phyloP scores from a whole-genome alignment of 2,888 invertebrate genomes.

The Caenorhabditis virilis region DNA sequence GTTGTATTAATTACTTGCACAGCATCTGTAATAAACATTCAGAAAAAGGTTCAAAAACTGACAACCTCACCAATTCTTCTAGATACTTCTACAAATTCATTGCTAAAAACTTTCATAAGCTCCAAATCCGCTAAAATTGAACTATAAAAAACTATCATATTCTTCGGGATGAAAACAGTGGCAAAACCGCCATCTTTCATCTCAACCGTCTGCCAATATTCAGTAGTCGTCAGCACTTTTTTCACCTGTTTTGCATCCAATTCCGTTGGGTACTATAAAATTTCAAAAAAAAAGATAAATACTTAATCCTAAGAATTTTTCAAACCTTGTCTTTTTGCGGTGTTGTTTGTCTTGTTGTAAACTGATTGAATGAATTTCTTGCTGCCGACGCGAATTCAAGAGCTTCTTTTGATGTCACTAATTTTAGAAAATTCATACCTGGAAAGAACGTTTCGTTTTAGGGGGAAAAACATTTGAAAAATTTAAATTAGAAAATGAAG shows the following conservation, averaged over 20 bases:
- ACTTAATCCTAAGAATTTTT: neutral
- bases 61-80: neutral
- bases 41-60: no score
- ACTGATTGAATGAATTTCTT: neutral
- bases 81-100: neutral
- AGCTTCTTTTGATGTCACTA: neutral
- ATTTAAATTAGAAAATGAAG: no score
- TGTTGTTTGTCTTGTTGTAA: neutral
- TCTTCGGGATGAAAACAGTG: neutral
- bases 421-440: no score
- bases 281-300: neutral
- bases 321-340: neutral
- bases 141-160: constrained; percentile 1
- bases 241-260: neutral
- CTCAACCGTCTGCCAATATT: neutral
- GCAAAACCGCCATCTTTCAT: constrained; percentile 6
- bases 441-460: no score
- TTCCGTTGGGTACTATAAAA: neutral
- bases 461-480: no score
- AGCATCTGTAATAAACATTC: constrained; percentile 4
- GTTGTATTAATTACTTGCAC: neutral
- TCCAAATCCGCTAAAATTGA: constrained; percentile 1
- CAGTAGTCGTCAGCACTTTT: no score
- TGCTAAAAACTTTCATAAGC: neutral
- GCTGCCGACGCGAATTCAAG: neutral